Conservation (phyloP, 2,113 vertebrate species). For the Cryptotis parvus region DNA sequence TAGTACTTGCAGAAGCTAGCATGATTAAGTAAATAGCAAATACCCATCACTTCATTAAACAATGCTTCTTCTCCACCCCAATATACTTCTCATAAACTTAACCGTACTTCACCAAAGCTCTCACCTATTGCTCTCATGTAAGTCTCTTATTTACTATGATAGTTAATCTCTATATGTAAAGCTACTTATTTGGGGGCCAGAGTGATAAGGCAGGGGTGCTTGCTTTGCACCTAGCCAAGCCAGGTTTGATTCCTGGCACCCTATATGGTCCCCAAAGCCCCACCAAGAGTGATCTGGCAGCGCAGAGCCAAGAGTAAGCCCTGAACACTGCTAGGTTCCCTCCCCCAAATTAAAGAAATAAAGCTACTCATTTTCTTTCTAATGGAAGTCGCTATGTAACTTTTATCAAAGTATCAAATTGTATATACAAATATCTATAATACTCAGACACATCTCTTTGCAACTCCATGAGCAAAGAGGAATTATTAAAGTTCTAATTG, state of each 20-base stretch:
- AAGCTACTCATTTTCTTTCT: neutral
- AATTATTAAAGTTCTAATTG: slow-evolving; percentile 29
- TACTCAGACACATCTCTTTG: slow-evolving; percentile 15
- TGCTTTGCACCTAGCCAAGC: too few species aligned
- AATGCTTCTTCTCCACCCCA: neutral
- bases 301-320: too few species aligned
- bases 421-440: slow-evolving; percentile 18
- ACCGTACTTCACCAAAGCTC: slow-evolving; percentile 7
- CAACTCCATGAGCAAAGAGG: slow-evolving; percentile 26
- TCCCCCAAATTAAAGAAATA: too few species aligned
- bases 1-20: neutral
- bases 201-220: too few species aligned
- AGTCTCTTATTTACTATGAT: slow-evolving; percentile 1
- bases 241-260: too few species aligned
- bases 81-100: neutral
- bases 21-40: neutral
- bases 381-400: neutral
- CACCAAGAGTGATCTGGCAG: too few species aligned
- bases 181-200: neutral
- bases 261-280: too few species aligned
- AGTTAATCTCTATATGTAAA: slow-evolving; percentile 34
- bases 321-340: too few species aligned
- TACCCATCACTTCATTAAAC: neutral
- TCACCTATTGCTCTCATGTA: slow-evolving; percentile 21
- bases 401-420: slow-evolving; percentile 8